phyloP scores from a whole-genome alignment of 2,888 invertebrate genomes.

The Frankliniella intonsa region DNA sequence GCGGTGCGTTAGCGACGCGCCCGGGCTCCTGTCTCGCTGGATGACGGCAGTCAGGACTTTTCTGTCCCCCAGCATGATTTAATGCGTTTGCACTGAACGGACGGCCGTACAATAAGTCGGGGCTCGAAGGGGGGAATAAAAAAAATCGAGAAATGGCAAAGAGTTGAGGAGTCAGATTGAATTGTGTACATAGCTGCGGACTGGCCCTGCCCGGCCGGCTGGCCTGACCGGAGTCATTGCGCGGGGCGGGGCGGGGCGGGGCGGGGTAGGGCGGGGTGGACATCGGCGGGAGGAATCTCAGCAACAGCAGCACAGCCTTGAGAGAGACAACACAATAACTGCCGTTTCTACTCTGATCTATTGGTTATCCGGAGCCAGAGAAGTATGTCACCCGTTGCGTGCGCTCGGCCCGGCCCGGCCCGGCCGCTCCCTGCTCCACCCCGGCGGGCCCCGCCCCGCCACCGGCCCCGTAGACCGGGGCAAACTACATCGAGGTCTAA shows the following conservation, averaged over 20 bases:
- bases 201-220: not conserved
- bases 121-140: not conserved
- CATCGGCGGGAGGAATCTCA: not conserved
- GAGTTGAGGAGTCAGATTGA: conserved; percentile 10
- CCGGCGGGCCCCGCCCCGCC: conserved; percentile 27
- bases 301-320: not conserved
- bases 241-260: not conserved
- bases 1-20: no score
- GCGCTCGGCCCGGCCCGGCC: conserved; percentile 31
- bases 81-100: not conserved
- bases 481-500: no score
- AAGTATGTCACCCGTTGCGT: conserved; percentile 32
- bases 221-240: not conserved
- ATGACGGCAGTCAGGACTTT: not conserved
- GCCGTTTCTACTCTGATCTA: not conserved
- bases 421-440: conserved; percentile 32
- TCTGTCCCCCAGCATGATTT: not conserved
- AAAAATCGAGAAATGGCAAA: not conserved
- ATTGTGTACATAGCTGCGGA: not conserved
- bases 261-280: not conserved
- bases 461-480: conserved; percentile 29
- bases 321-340: conserved; percentile 4
- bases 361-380: not conserved
- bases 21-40: not conserved
- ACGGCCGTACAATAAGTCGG: not conserved